Base-by-base conservation (phyloP, 2,888 invertebrate species). In the Drosophila lacicola region DNA sequence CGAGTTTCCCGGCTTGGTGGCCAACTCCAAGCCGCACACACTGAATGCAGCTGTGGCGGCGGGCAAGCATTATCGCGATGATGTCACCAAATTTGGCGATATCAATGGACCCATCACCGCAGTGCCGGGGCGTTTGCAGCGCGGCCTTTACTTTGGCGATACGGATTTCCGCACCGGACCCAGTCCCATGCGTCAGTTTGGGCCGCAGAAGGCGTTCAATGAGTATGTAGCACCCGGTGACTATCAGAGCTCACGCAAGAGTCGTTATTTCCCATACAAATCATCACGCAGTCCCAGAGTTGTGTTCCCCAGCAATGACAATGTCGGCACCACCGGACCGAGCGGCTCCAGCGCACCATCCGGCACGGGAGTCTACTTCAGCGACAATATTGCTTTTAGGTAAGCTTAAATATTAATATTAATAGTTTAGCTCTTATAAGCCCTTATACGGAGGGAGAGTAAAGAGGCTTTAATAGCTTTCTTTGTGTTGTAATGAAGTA, bases 51-150 rank as follows among this genome's bases (percentile, higher is more conserved):
- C 87, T 17, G 78, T 84, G 1, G 82, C 85, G 0, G 74, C 70
- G 0, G 90, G 89, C 2, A 91, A 92, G 66, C 73, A 89, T 4
- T 92, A 90, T 68, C 91, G 92, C 45, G 93, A 93, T 41, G 93
- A 93, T 47, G 92, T 93, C 3, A 93, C 93, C 33, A 93, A 93
- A 71, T 93, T 93, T 53, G 93, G 93, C 1, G 93, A 93, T 41
- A 81, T 92, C 10, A 93, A 93, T 68, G 92, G 92, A 10, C 93
- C 93, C 0, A 91, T 93, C 13, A 92, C 92, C 3, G 91, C 92
- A 3, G 42, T 92, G 41, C 92, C 91, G 0, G 92, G 90, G 39
- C 82, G 91, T 10, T 86, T 91, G 2, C 91, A 91, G 50, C 88
- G 92, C 11, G 91, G 90, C 13, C 80, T 91, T 41, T 92, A 84